A percentile compares a stretch with the other conserved stretches of the same genome.
Evolutionary conservation across 2,113 vertebrate species (phyloP).

Genomic region (Nesoenas mayeri): DNA sequence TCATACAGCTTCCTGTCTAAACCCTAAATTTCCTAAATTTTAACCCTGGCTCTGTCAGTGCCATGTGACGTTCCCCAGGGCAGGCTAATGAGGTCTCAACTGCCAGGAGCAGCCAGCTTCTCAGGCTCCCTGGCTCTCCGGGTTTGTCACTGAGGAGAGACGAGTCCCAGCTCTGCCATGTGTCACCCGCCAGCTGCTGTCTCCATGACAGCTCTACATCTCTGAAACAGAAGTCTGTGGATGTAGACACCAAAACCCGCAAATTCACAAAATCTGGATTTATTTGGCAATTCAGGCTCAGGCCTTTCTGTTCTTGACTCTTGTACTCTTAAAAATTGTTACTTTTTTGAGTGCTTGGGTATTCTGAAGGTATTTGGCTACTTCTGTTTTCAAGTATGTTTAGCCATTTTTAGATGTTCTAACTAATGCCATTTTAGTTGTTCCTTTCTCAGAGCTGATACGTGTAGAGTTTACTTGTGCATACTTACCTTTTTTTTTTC

Average conservation of each 20-base stretch:
- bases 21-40: not conserved
- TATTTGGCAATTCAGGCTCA: not conserved
- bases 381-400: not conserved
- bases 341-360: not conserved
- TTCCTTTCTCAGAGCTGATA: not conserved
- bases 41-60: not conserved
- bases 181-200: not conserved
- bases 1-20: too few relatives aligned
- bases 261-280: not conserved
- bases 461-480: not conserved
- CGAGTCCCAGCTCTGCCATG: not conserved
- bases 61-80: fast-evolving
- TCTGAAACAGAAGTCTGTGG: not conserved
- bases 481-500: not conserved
- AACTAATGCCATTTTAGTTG: not conserved
- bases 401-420: not conserved
- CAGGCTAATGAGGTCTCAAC: not conserved
- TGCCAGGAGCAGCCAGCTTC: not conserved
- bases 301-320: not conserved
- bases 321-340: not conserved
- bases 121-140: not conserved
- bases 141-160: not conserved
- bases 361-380: not conserved
- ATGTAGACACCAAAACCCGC: not conserved
- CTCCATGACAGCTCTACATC: fast-evolving